Conservation (phyloP, 2,797 vertebrate species). For the Morus bassanus region DNA sequence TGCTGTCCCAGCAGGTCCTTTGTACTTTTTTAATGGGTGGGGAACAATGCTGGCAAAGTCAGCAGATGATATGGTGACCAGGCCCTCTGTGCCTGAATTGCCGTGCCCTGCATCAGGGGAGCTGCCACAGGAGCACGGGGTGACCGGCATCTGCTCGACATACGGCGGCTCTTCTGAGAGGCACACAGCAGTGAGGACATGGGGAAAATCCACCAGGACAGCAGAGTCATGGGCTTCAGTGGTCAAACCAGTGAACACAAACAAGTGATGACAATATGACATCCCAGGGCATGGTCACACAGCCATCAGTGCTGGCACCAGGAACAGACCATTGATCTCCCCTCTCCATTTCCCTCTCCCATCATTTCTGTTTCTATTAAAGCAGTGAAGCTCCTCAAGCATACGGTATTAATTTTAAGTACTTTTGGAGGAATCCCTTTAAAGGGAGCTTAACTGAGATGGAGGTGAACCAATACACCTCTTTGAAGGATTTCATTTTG, state of each 20-base stretch:
- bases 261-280: background rate
- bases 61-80: background rate
- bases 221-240: background rate
- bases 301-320: background rate
- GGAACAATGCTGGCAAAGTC: background rate
- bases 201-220: background rate
- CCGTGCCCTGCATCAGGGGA: rapidly evolving
- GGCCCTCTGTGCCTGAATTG: background rate
- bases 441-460: background rate
- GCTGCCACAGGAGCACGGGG: background rate
- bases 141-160: rapidly evolving
- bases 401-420: background rate
- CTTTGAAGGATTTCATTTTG: background rate
- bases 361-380: background rate
- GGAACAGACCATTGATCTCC: background rate
- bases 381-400: background rate
- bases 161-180: background rate
- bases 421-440: background rate
- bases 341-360: background rate
- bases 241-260: background rate
- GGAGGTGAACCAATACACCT: background rate
- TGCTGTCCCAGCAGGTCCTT: background rate
- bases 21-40: background rate
- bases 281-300: background rate
- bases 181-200: background rate